Evolutionary conservation across 2,888 invertebrate genomes (phyloP).

Genomic region (Cylloceria caligata): DNA sequence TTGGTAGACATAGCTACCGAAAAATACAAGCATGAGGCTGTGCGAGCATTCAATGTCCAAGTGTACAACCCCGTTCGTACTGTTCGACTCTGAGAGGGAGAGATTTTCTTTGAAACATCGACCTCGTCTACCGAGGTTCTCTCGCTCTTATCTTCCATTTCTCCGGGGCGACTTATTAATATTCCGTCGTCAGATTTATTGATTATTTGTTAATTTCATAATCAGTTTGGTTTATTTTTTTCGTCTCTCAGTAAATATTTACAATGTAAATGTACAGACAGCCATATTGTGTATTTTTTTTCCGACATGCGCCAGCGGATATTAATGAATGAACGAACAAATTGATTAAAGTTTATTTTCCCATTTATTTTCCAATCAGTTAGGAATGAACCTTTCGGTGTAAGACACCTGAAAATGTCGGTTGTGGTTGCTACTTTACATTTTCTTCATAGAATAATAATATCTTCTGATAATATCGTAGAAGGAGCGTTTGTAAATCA

Average conservation of each 20-base stretch:
- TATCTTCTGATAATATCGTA: constrained; percentile 28
- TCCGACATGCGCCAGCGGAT: too few species aligned
- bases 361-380: not conserved
- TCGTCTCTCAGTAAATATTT: too few species aligned
- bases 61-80: constrained; percentile 27
- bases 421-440: constrained; percentile 42
- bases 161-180: not conserved
- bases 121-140: not conserved
- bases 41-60: constrained; percentile 40
- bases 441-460: constrained; percentile 40
- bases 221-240: too few species aligned
- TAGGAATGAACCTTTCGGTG: not conserved
- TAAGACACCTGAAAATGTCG: not conserved
- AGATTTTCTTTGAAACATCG: constrained; percentile 2
- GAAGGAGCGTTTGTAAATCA: constrained; percentile 34
- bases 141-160: not conserved
- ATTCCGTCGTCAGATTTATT: not conserved
- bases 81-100: not conserved
- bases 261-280: too few species aligned
- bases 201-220: too few species aligned
- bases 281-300: too few species aligned
- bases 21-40: constrained; percentile 45
- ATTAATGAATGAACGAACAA: not conserved
- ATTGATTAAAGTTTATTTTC: not conserved
- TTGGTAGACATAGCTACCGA: constrained; percentile 57